Percentiles rank a stretch among this genome's conserved stretches.
phyloP scores from a whole-genome alignment of 2,113 vertebrate species.

The Lethenteron reissneri region DNA sequence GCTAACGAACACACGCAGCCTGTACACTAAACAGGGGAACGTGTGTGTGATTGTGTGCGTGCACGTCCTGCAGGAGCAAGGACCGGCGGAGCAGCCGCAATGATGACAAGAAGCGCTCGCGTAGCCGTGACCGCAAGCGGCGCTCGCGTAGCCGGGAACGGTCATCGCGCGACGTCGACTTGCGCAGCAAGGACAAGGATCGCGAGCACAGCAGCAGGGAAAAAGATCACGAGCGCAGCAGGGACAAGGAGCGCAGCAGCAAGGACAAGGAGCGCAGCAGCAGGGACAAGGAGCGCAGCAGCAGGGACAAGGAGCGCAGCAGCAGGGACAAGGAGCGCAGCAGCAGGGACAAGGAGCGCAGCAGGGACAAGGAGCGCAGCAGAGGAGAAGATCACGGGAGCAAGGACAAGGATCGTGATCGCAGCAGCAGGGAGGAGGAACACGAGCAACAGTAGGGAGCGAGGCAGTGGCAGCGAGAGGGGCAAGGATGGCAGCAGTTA shows the following conservation, averaged over 20 bases:
- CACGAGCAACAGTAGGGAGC: no score
- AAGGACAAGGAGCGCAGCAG: neutral
- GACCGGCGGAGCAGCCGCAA: slow-evolving; percentile 1
- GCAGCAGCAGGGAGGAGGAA: neutral
- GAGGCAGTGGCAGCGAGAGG: no score
- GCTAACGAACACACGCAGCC: neutral
- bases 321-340: neutral
- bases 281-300: neutral
- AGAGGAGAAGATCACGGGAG: neutral
- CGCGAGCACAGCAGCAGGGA: neutral
- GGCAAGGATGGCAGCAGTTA: no score
- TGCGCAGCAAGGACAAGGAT: neutral
- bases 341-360: neutral
- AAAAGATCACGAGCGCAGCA: neutral
- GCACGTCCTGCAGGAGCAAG: slow-evolving; percentile 1
- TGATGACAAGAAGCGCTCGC: neutral
- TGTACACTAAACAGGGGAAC: no score
- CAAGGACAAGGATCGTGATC: neutral
- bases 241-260: neutral
- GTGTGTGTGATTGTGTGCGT: neutral
- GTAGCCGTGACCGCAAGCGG: slow-evolving; percentile 1
- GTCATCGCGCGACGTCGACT: neutral
- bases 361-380: no score
- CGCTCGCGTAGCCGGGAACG: neutral
- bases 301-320: neutral